phyloP scores from a whole-genome alignment of 2,113 vertebrate genomes.

The Vidua chalybeata region DNA sequence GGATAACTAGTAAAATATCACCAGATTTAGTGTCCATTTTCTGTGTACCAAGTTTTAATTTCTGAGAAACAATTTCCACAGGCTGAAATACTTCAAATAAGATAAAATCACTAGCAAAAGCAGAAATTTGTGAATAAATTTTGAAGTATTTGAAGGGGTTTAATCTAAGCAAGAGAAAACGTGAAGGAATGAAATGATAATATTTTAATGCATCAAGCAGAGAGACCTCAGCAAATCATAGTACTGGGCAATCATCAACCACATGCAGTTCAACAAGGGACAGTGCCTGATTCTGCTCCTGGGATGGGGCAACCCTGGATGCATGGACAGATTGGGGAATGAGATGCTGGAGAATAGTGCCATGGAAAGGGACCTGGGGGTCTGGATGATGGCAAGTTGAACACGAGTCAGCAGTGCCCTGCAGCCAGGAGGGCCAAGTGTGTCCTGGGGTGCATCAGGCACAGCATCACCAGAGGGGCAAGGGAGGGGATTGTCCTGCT shows the following conservation, averaged over 20 bases:
- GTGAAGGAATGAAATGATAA: background rate
- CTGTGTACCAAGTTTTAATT: background rate
- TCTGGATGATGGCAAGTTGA: rapidly evolving
- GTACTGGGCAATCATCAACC: background rate
- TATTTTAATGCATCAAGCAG: background rate
- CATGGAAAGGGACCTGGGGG: background rate
- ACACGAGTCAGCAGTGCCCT: background rate
- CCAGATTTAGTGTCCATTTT: background rate
- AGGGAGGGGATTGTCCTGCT: background rate
- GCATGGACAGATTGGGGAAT: background rate
- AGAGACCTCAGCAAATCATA: background rate
- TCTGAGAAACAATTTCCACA: background rate
- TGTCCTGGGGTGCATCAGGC: background rate
- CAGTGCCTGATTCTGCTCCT: rapidly evolving
- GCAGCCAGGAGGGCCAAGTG: rapidly evolving
- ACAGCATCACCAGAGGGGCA: rapidly evolving
- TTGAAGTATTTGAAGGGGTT: background rate
- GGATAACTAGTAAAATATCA: background rate
- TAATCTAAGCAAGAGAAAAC: background rate
- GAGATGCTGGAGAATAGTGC: background rate
- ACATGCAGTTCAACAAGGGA: background rate
- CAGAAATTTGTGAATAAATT: background rate
- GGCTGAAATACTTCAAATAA: background rate
- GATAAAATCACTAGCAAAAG: background rate
- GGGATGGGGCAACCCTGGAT: background rate